phyloP scores from a whole-genome alignment of 2,888 invertebrate species.

The Macrophya alboannulata region DNA sequence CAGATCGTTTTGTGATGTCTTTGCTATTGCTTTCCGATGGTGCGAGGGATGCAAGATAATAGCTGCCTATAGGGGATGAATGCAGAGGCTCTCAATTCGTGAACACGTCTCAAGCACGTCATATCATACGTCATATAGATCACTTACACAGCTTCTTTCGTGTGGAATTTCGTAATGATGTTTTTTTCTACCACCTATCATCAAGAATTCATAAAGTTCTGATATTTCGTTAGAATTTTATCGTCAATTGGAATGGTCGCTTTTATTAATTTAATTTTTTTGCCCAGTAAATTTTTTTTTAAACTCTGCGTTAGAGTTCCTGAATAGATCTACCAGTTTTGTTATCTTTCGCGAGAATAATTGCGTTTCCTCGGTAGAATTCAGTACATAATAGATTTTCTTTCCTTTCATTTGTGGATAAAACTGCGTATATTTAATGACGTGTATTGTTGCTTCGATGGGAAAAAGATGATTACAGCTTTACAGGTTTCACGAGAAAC shows the following conservation, averaged over 20 bases:
- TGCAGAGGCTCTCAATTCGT: constrained; percentile 52
- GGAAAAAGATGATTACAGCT: constrained; percentile 40
- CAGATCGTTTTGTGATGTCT: constrained; percentile 79
- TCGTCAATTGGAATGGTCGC: too few species aligned
- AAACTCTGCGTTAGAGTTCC: too few species aligned
- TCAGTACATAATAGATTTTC: not conserved
- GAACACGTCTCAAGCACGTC: not conserved
- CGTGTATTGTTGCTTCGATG: not conserved
- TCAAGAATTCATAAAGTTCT: too few species aligned
- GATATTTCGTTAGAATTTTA: too few species aligned
- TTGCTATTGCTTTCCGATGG: constrained; percentile 76
- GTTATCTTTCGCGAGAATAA: not conserved
- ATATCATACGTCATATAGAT: not conserved
- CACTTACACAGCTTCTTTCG: not conserved
- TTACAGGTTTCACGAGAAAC: constrained; percentile 42
- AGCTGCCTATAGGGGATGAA: constrained; percentile 55
- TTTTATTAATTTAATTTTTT: not conserved
- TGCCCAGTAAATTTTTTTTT: not conserved
- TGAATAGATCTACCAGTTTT: too few species aligned
- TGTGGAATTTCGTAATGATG: not conserved
- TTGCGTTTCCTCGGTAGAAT: not conserved
- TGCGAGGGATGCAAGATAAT: constrained; percentile 63
- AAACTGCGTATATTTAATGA: not conserved
- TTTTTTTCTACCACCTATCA: not conserved
- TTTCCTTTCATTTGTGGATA: not conserved